Conservation (phyloP, 2,113 vertebrate species). For the Brachyhypopomus occidentalis region DNA sequence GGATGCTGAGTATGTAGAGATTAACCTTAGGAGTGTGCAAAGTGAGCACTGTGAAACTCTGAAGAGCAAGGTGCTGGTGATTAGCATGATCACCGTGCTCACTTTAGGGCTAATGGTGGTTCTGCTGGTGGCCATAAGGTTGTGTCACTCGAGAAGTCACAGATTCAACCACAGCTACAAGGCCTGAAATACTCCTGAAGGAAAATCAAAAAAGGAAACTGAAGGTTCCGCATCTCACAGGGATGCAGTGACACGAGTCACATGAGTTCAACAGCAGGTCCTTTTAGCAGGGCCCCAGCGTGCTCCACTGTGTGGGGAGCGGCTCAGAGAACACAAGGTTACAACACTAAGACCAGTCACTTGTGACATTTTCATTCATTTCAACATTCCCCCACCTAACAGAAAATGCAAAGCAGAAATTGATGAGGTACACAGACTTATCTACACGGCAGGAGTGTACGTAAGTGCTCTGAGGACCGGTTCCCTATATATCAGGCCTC, state of each 20-base stretch:
- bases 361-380: background rate
- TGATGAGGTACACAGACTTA: background rate
- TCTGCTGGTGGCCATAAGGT: constrained; percentile 61
- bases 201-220: constrained; percentile 3
- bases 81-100: constrained; percentile 70
- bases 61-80: constrained; percentile 68
- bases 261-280: constrained; percentile 27
- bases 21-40: constrained; percentile 74
- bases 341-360: constrained; percentile 12
- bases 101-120: constrained; percentile 63
- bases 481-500: background rate
- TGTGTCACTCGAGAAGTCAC: constrained; percentile 56
- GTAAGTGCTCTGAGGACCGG: background rate
- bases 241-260: constrained; percentile 16
- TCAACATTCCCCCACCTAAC: background rate
- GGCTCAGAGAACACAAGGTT: background rate
- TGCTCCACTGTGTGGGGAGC: background rate
- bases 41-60: constrained; percentile 80
- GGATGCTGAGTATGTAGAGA: constrained; percentile 71
- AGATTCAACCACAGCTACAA: constrained; percentile 63
- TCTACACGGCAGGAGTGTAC: background rate
- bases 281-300: background rate
- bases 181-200: constrained; percentile 51
- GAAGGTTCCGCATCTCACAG: background rate
- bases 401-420: background rate